Conservation (phyloP, 2,888 invertebrate genomes). For the Diploptera punctata region DNA sequence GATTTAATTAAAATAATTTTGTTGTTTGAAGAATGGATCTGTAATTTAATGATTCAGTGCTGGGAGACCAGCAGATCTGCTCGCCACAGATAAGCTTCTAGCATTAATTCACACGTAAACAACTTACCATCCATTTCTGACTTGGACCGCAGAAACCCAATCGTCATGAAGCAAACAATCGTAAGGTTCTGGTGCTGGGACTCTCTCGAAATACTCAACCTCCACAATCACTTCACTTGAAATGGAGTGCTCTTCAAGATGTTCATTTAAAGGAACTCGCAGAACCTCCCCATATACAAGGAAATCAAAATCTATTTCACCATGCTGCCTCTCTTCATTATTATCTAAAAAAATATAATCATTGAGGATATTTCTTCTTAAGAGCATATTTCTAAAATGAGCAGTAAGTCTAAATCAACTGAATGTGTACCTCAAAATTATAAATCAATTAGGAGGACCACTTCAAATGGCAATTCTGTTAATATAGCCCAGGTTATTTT, state of each 20-base stretch:
- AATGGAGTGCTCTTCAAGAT: constrained; percentile 75
- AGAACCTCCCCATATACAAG: constrained; percentile 84
- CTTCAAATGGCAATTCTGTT: background rate
- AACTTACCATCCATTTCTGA: constrained; percentile 70
- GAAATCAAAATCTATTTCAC: constrained; percentile 82
- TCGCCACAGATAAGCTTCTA: too few species aligned
- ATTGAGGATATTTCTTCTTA: background rate
- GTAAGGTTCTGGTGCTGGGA: constrained; percentile 90
- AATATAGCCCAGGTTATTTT: background rate
- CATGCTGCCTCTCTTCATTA: constrained; percentile 45
- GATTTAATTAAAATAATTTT: too few species aligned
- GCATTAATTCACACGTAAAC: too few species aligned
- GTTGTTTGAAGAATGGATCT: too few species aligned
- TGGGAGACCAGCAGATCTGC: too few species aligned
- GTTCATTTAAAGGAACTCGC: constrained; percentile 72
- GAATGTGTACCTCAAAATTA: too few species aligned
- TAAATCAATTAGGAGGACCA: background rate
- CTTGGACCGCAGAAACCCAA: constrained; percentile 92
- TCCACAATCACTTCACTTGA: constrained; percentile 86
- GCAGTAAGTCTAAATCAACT: too few species aligned
- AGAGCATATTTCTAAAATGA: background rate
- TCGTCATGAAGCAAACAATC: constrained; percentile 95
- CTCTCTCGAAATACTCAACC: constrained; percentile 90
- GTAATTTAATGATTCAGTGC: too few species aligned
- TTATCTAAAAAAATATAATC: background rate